Base-by-base conservation (phyloP, 2,888 invertebrate genomes). In the Drosophila melanosoma region DNA sequence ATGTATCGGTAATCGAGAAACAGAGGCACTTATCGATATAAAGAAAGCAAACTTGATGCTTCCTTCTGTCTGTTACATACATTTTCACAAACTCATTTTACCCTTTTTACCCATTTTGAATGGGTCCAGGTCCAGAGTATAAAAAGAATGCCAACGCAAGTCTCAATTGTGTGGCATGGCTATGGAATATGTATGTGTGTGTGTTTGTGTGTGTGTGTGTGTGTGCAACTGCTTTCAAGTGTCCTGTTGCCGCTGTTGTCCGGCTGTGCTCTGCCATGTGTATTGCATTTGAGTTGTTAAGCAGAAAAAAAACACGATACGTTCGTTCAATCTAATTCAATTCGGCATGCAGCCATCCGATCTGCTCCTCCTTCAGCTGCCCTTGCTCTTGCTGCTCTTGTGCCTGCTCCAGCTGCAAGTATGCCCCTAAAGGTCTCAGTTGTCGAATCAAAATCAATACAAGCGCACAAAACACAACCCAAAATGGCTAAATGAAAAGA, bases 371-470 rank as follows among this genome's bases (percentile, higher is more conserved):
- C 20, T n/a, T 3, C n/a, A 1, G 5, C 6, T 23, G 10, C 23
- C 23, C 3, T 11, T 42, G 1, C 3, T 5, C 0, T 26, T 32
- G 48, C 45, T 12, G 11, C 33, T 11, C 49, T 48, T 0, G 5
- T 49, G 6, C 6, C 20, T 38, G 17, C 10, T 42, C 53, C 61
- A n/a, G 29, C 20, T 58, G 38, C 63, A 59, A 54, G 32, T 58
- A 40, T 54, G 36, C 12, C 36, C 12, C 48, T 51, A 68, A 63
- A 66, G 69, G 65, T 78, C 74, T 69, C 59, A 68, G 58, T 61
- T 67, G 48, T 20, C 58, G 42, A 36, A 58, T 20, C 32, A 38
- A 61, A 74, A 74, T 77, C 79, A 51, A 77, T 79, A 60, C 35
- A 20, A 49, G 52, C 12, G 33, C 53, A 5, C 40, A 63, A 64